phyloP scores from a whole-genome alignment of 1,140 invertebrate genomes.

The Caenorhabditis tropicalis region DNA sequence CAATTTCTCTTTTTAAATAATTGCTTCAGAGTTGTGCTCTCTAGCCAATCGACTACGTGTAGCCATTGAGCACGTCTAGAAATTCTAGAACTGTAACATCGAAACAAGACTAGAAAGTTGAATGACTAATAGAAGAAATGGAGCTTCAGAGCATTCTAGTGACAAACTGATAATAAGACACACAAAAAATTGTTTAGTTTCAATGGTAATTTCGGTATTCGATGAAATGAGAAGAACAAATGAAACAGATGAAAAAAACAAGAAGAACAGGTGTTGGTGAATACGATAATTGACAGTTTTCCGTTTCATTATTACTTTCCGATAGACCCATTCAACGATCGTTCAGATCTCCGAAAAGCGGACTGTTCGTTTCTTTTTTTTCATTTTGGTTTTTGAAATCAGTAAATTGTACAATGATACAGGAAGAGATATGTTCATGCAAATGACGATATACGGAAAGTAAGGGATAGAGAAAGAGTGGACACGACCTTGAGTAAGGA shows the following conservation, averaged over 20 bases:
- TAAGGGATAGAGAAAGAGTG: slow-evolving; percentile 18
- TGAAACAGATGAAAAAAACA: not conserved
- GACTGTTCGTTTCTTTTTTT: not conserved
- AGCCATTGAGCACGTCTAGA: not conserved
- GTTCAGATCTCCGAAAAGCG: not conserved
- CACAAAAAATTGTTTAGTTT: too few relatives aligned
- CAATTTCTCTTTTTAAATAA: not conserved
- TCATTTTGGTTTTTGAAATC: not conserved
- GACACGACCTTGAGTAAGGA: slow-evolving; percentile 16
- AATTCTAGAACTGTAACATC: not conserved
- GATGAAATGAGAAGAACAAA: not conserved
- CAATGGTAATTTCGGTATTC: too few relatives aligned
- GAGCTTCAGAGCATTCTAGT: slow-evolving; percentile 19
- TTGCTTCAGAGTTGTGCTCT: not conserved
- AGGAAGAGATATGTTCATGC: slow-evolving; percentile 30
- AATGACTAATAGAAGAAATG: not conserved
- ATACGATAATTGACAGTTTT: not conserved
- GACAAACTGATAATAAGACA: not conserved
- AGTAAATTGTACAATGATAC: slow-evolving; percentile 5
- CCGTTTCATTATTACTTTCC: slow-evolving; percentile 5
- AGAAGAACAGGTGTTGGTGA: not conserved
- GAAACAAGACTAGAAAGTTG: not conserved
- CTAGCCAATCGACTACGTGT: not conserved
- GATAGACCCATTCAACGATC: not conserved
- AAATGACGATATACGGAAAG: slow-evolving; percentile 38